phyloP scores from a whole-genome alignment of 2,888 invertebrate genomes.

The Danaus chrysippus region DNA sequence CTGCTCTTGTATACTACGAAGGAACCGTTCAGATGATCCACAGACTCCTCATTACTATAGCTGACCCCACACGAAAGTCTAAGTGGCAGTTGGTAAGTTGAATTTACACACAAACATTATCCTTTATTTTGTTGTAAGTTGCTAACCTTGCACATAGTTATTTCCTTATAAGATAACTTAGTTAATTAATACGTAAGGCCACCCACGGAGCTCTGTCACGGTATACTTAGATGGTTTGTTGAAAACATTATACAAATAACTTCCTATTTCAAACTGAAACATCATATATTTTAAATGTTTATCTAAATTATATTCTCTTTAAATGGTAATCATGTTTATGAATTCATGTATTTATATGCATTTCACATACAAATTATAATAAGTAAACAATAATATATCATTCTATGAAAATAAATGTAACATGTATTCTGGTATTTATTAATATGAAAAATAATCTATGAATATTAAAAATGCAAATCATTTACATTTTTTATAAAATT shows the following conservation, averaged over 20 bases:
- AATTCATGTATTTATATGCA: no score
- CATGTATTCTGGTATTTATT: no score
- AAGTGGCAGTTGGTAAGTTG: constrained; percentile 92
- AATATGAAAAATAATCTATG: no score
- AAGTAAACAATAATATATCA: no score
- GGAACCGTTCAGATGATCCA: constrained; percentile 95
- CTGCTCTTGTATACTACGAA: constrained; percentile 95
- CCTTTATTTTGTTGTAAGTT: constrained; percentile 38
- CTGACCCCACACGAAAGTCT: constrained; percentile 88
- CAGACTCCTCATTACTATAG: constrained; percentile 87
- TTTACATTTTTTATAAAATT: no score
- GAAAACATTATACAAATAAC: constrained; percentile 31
- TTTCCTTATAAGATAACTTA: constrained; percentile 68
- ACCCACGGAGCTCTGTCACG: constrained; percentile 42
- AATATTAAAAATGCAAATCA: no score
- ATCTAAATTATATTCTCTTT: background rate
- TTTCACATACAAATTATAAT: no score
- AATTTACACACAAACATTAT: constrained; percentile 31
- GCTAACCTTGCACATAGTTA: constrained; percentile 62
- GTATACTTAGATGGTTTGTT: constrained; percentile 42
- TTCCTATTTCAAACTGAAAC: background rate
- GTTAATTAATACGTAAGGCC: constrained; percentile 71
- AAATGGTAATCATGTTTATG: no score
- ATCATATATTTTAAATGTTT: background rate
- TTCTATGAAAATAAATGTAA: no score